Conservation (phyloP, 2,113 vertebrate genomes). For the Pluvialis apricaria region DNA sequence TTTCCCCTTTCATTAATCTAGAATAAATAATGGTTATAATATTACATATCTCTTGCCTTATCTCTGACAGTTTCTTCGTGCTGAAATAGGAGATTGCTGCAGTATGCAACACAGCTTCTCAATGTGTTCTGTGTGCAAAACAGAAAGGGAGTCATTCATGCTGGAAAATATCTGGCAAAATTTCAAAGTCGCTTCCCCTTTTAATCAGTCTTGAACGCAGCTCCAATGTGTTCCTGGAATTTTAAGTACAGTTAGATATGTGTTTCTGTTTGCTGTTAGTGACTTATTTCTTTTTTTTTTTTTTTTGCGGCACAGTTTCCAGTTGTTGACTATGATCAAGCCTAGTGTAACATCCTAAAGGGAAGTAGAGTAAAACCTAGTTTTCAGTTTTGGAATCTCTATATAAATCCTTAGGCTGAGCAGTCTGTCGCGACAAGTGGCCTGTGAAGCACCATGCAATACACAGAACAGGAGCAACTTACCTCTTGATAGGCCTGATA, state of each 20-base stretch:
- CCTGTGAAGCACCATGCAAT: background rate
- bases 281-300: background rate
- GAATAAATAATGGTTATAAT: slow-evolving; percentile 54
- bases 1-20: slow-evolving; percentile 40
- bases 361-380: background rate
- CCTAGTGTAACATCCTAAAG: background rate
- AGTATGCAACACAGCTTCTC: background rate
- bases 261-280: background rate
- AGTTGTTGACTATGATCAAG: background rate
- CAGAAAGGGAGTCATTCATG: slow-evolving; percentile 7
- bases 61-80: background rate
- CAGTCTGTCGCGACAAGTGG: background rate
- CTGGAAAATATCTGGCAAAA: slow-evolving; percentile 39
- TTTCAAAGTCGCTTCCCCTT: slow-evolving; percentile 9
- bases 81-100: slow-evolving; percentile 2
- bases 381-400: background rate
- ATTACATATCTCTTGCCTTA: slow-evolving; percentile 40
- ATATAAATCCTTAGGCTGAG: background rate
- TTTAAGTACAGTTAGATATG: background rate
- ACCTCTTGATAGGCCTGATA: background rate
- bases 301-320: background rate
- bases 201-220: background rate
- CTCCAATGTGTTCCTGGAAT: background rate
- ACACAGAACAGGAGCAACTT: background rate
- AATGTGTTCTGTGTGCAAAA: background rate